Evolutionary conservation across 2,888 invertebrate species (phyloP), one percentile per base, ranked within the genome.

Genomic region (Dioctria rufipes): DNA sequence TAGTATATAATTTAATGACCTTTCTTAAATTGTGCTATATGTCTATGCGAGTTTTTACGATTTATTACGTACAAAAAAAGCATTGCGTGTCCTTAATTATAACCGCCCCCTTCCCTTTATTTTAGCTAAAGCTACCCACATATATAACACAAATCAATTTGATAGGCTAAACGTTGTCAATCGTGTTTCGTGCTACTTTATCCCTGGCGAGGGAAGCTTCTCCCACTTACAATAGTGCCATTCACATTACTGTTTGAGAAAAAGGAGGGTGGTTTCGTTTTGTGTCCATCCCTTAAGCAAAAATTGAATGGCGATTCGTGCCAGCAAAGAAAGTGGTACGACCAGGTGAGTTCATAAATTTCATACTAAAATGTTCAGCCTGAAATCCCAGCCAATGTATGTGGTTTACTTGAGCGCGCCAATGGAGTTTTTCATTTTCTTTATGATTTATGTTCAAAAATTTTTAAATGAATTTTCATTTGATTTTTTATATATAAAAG

Each of bases 211-310:
- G 46, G 78, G 71, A 66, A 75, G 81, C 65, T 78, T 42, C 51
- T 66, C 54, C 78, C 66, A 51, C 54, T 78, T 49, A 11, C 40
- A 6, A n/a, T 66, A 40, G 65, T 78, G 78, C 78, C 66, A 66
- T 78, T 66, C 66, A 66, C 78, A 78, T 78, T 65, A 66, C 54
- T 25, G 42, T 78, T 78, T 78, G 42, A 66, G 78, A 66, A 66
- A 40, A 78, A 65, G 58, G 67, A 78, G 83, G 82, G 83, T 81
- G 82, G 82, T 80, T 83, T 83, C 81, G 75, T 80, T 83, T 83
- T 82, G 81, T 81, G 83, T 83, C 83, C 83, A 83, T 83, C 83
- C 83, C 81, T 83, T 83, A 51, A 75, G 78, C 78, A 82, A 81
- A 79, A 66, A 46, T 78, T 81, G 82, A 83, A 83, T 83, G 83